Conservation (phyloP, 2,888 invertebrate species). For the Xylota sylvarum region DNA sequence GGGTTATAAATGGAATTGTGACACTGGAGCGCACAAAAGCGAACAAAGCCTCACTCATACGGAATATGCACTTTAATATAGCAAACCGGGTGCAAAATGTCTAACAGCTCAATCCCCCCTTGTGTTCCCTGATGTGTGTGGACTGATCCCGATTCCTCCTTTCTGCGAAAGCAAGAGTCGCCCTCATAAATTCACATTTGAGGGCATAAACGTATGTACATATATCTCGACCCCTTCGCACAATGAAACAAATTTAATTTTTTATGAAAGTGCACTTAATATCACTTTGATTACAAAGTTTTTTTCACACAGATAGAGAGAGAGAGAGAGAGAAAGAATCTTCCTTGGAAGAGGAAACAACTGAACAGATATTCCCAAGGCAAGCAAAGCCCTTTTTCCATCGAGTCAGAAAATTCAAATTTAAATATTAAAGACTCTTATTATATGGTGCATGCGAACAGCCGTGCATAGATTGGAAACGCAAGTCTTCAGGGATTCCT, state of each 20-base stretch:
- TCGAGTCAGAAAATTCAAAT: conserved; percentile 19
- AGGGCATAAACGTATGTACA: not conserved
- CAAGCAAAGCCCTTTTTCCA: not conserved
- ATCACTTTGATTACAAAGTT: conserved; percentile 58
- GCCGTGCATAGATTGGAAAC: conserved; percentile 48
- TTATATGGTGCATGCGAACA: conserved; percentile 38
- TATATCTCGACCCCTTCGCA: not conserved
- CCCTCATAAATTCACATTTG: conserved; percentile 40
- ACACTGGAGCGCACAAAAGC: conserved; percentile 31
- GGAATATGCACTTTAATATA: conserved; percentile 22
- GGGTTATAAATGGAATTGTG: conserved; percentile 59
- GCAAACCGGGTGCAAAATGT: conserved; percentile 17
- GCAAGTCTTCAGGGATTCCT: conserved; percentile 51
- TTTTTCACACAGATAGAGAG: conserved; percentile 15
- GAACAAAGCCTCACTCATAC: conserved; percentile 32
- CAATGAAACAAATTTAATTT: conserved; percentile 63
- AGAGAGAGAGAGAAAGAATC: not conserved
- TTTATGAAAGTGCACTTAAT: conserved; percentile 64
- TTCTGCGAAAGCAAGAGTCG: conserved; percentile 50
- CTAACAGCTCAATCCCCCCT: conserved; percentile 26
- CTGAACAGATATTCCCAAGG: conserved; percentile 7
- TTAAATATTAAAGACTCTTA: conserved; percentile 52
- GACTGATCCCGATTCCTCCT: conserved; percentile 43
- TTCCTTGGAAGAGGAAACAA: conserved; percentile 8
- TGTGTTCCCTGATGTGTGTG: conserved; percentile 29